Evolutionary conservation across 1,140 invertebrate species (phyloP).

Genomic region (Hyles euphorbiae): DNA sequence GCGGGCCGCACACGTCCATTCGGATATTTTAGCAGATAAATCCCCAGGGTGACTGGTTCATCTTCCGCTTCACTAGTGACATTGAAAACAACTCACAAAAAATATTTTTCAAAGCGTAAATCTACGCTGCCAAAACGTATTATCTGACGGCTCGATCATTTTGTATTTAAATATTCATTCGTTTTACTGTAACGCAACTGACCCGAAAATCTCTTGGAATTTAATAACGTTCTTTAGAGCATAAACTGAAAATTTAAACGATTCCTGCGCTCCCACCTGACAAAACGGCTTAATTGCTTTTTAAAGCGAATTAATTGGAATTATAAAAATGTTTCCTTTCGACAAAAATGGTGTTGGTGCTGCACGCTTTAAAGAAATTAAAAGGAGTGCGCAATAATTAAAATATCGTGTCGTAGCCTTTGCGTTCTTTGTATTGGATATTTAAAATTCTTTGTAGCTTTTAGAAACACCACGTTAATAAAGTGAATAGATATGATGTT

Average conservation of each 20-base stretch:
- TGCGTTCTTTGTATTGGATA: too few species aligned
- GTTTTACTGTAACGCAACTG: constrained; percentile 29
- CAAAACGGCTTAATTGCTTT: constrained; percentile 38
- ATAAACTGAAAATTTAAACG: constrained; percentile 33
- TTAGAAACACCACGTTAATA: too few species aligned
- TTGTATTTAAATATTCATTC: constrained; percentile 33
- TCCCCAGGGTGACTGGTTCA: constrained; percentile 24
- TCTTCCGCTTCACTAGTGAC: constrained; percentile 26
- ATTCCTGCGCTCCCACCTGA: constrained; percentile 34
- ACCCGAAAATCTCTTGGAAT: constrained; percentile 28
- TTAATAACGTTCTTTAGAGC: constrained; percentile 30
- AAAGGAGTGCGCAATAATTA: too few species aligned
- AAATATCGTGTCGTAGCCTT: too few species aligned
- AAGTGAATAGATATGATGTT: too few species aligned
- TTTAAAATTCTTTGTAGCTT: too few species aligned
- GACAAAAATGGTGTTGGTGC: constrained; percentile 10
- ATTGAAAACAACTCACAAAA: constrained; percentile 26
- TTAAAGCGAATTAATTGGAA: constrained; percentile 32
- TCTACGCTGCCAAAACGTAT: constrained; percentile 20
- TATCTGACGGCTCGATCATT: constrained; percentile 15
- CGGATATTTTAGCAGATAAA: constrained; percentile 23
- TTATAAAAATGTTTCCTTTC: constrained; percentile 17
- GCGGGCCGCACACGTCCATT: constrained; percentile 2
- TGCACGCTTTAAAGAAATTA: neutral
- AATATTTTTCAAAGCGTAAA: constrained; percentile 24